These are phyloP conservation scores for Natator depressus DNA, from an alignment of 2,113 vertebrate genomes.

Conservation along the genomic window DNA sequence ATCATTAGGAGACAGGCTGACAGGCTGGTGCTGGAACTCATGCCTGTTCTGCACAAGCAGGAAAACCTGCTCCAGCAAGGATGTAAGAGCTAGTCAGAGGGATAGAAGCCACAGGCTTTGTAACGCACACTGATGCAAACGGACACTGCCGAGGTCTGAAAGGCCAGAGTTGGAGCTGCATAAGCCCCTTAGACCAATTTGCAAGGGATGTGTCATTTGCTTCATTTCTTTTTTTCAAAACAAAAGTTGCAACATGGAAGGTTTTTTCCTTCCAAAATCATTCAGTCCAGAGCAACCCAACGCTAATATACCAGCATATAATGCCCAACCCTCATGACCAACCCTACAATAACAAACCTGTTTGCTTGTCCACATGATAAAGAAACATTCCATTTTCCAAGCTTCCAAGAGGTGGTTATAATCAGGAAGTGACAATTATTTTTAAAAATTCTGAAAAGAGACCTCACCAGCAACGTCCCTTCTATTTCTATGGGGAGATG, in stretches of 20 bases:
- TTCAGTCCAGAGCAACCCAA: background rate
- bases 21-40: background rate
- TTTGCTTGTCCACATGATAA: background rate
- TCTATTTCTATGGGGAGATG: background rate
- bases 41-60: fast-evolving
- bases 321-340: background rate
- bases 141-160: background rate
- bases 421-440: background rate
- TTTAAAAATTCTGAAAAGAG: background rate
- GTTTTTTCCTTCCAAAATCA: background rate
- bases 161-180: background rate
- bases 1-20: background rate
- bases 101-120: background rate
- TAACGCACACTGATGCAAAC: fast-evolving
- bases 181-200: background rate
- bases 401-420: background rate
- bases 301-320: background rate
- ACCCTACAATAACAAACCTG: background rate
- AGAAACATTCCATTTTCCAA: background rate
- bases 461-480: background rate
- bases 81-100: fast-evolving
- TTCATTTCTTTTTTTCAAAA: background rate
- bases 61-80: no score
- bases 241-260: background rate
- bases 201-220: background rate